phyloP scores from a whole-genome alignment of 2,888 invertebrate species.

The Metopia argyrocephala region DNA sequence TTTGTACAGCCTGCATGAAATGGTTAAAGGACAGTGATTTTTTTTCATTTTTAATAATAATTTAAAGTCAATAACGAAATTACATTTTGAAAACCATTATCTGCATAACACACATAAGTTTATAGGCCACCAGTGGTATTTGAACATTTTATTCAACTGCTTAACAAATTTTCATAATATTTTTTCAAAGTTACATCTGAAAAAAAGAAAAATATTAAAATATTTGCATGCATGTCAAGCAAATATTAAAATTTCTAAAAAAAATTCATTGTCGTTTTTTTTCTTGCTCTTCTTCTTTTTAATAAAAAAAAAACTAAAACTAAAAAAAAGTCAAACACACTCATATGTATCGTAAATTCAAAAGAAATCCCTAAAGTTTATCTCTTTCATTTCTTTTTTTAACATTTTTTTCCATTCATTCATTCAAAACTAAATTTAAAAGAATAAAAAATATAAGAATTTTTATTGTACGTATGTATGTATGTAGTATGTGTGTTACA shows the following conservation, averaged over 20 bases:
- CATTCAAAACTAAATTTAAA: not conserved
- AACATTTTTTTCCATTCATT: not conserved
- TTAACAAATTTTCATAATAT: no score
- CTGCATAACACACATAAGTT: no score
- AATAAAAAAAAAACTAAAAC: slow-evolving; percentile 1
- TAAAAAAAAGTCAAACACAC: not conserved
- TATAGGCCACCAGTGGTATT: no score
- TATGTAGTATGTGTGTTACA: no score
- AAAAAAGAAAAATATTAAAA: not conserved
- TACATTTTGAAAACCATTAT: no score
- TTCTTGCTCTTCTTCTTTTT: no score
- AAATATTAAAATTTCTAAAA: slow-evolving; percentile 24
- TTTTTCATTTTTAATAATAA: no score
- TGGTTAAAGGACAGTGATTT: no score
- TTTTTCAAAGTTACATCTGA: not conserved
- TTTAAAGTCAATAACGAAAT: no score
- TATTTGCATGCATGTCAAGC: not conserved
- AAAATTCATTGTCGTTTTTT: slow-evolving; percentile 44
- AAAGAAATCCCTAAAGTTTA: slow-evolving; percentile 33
- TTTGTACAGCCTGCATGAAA: no score
- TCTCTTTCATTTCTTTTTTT: slow-evolving; percentile 26
- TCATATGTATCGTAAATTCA: not conserved
- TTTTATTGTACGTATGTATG: slow-evolving; percentile 31
- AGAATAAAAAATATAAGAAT: slow-evolving; percentile 19
- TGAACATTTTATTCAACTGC: no score